Conservation (phyloP, 2,888 invertebrate genomes). For the Troides oblongomaculatus region DNA sequence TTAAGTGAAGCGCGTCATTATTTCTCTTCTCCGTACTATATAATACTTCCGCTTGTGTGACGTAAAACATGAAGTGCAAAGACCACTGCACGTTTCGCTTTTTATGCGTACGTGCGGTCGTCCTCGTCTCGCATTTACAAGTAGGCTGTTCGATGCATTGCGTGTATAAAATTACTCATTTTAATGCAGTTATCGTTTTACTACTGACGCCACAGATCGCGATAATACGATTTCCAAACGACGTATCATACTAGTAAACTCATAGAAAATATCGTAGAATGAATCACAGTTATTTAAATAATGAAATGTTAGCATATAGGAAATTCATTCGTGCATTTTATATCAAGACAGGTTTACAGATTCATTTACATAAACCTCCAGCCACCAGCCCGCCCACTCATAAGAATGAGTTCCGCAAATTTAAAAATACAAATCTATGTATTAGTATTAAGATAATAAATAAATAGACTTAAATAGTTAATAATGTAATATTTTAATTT, state of each 20-base stretch:
- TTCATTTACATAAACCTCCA: conserved; percentile 46
- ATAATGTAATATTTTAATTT: too few relatives aligned
- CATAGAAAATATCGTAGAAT: background rate
- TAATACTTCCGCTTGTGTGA: conserved; percentile 6
- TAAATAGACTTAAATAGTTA: too few relatives aligned
- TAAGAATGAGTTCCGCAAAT: conserved; percentile 52
- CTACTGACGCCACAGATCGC: background rate
- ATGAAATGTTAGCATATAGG: conserved; percentile 19
- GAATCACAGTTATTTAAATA: conserved; percentile 8
- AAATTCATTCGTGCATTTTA: conserved; percentile 13
- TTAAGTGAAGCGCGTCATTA: background rate
- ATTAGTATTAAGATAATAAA: too few relatives aligned
- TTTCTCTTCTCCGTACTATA: background rate
- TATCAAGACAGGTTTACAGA: conserved; percentile 11
- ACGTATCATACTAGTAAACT: background rate
- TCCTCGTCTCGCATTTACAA: conserved; percentile 11
- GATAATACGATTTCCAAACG: conserved; percentile 10
- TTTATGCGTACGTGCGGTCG: conserved; percentile 11
- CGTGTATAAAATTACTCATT: conserved; percentile 15
- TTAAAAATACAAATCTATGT: conserved; percentile 29
- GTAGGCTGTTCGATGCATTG: conserved; percentile 5
- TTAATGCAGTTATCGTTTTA: conserved; percentile 19
- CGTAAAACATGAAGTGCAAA: conserved; percentile 12
- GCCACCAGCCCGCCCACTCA: conserved; percentile 38
- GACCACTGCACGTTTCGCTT: conserved; percentile 5